Evolutionary conservation across 2,113 vertebrate species (phyloP), one percentile per base, ranked within the genome.

Genomic region (Lophochroa leadbeateri): DNA sequence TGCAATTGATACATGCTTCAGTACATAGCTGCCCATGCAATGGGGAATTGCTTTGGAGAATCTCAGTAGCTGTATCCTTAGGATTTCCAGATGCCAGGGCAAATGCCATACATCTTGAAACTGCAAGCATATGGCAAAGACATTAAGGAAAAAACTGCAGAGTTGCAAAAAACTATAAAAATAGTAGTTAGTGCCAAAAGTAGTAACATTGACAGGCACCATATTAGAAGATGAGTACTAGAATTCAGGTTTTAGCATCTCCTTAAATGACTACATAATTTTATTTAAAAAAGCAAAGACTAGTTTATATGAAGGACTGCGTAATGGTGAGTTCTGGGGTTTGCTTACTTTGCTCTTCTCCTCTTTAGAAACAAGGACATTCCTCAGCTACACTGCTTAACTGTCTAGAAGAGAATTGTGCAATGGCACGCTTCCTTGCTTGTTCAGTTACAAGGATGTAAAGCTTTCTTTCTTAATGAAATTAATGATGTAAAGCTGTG

Each of bases 401-500:
- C 24, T 55, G 49, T 10, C 29, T 82, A 47, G 35, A 58, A 35
- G 16, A 63, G 21, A 50, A 29, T 2, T 21, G 21, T 23, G 24
- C 50, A 25, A 10, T 3, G 50, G 41, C 29, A 63, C 2, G 20
- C 47, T 46, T 27, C 46, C 52, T 49, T 46, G 29, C 37, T 43
- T 44, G 47, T 70, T 35, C 33, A 46, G 17, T 37, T 86, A 35
- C 17, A 33, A 7, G 33, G 61, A 82, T 1, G 3, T 6, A 17
- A 29, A 81, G 52, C 11, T 91, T 49, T 41, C 57, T 37, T 90
- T 43, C 79, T 86, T 75, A 70, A 75, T 89, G 83, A 90, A 90
- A 92, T 74, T 24, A 60, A 69, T 4, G 19, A 67, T 16, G 33
- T 35, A 60, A 85, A 75, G 19, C 29, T 52, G 29, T n/a, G 44